phyloP scores from a whole-genome alignment of 2,888 invertebrate species.

The Teleiodes luculella region DNA sequence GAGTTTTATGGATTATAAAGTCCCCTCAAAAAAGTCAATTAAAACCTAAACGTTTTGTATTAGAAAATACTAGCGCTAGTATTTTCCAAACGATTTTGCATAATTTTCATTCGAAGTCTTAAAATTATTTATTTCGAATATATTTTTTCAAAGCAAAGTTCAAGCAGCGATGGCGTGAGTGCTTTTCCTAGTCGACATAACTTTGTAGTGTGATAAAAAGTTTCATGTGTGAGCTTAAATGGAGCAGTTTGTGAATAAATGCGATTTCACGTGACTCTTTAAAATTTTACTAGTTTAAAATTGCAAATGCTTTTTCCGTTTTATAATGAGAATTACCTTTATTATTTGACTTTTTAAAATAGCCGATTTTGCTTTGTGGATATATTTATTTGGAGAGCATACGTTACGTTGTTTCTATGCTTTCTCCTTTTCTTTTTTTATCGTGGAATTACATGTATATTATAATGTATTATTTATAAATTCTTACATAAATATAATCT shows the following conservation, averaged over 20 bases:
- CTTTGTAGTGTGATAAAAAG: conserved; percentile 2
- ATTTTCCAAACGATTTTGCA: too few species aligned
- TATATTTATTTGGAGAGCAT: too few species aligned
- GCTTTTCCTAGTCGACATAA: neutral
- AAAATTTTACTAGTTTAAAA: neutral
- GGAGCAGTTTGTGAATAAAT: neutral
- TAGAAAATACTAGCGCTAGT: too few species aligned
- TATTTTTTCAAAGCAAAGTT: neutral
- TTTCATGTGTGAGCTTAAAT: neutral
- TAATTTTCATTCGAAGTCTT: neutral
- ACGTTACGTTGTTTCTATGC: too few species aligned
- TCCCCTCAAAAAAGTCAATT: too few species aligned
- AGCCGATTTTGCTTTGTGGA: too few species aligned
- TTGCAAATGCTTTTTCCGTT: neutral
- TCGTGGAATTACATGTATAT: too few species aligned
- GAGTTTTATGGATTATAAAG: too few species aligned
- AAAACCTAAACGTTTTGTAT: too few species aligned
- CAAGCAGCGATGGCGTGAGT: neutral
- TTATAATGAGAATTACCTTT: neutral
- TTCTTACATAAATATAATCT: too few species aligned
- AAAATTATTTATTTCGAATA: neutral
- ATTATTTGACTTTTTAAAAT: neutral
- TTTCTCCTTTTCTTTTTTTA: too few species aligned
- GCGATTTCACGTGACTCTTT: neutral
- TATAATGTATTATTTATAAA: too few species aligned